Conservation (phyloP, 2,113 vertebrate species). For the Marcusenius ussheri region DNA sequence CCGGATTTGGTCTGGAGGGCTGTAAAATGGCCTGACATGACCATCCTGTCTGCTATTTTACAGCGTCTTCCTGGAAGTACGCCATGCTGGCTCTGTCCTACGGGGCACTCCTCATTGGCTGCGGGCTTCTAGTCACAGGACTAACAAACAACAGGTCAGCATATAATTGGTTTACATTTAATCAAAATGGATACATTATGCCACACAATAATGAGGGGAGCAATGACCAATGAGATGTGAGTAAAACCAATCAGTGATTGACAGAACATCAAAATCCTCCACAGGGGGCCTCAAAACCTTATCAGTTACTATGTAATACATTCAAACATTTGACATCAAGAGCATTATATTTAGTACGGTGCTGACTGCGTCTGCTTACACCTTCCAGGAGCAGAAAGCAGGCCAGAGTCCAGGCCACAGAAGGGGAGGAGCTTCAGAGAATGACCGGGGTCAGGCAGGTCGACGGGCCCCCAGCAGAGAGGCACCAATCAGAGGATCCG, state of each 20-base stretch:
- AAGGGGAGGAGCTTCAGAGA: conserved; percentile 35
- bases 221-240: background rate
- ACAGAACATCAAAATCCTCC: background rate
- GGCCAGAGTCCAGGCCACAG: conserved; percentile 13
- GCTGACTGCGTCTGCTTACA: background rate
- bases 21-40: background rate
- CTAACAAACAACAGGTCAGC: conserved; percentile 73
- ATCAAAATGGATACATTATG: background rate
- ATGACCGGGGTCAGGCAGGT: conserved; percentile 37
- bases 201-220: background rate
- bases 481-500: conserved; percentile 44
- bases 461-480: conserved; percentile 24
- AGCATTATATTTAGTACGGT: background rate
- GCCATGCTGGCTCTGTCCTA: conserved; percentile 62
- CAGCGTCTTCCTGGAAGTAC: conserved; percentile 73
- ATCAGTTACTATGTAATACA: background rate
- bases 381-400: conserved; percentile 64
- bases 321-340: background rate
- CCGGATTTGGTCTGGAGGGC: background rate
- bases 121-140: conserved; percentile 65
- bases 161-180: background rate
- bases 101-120: conserved; percentile 58
- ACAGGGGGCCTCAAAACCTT: background rate
- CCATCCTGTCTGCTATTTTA: conserved; percentile 17
- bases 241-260: background rate